Evolutionary conservation across 2,888 invertebrate genomes (phyloP), one percentile per base, ranked within the genome.

Genomic region (Antitype chi): DNA sequence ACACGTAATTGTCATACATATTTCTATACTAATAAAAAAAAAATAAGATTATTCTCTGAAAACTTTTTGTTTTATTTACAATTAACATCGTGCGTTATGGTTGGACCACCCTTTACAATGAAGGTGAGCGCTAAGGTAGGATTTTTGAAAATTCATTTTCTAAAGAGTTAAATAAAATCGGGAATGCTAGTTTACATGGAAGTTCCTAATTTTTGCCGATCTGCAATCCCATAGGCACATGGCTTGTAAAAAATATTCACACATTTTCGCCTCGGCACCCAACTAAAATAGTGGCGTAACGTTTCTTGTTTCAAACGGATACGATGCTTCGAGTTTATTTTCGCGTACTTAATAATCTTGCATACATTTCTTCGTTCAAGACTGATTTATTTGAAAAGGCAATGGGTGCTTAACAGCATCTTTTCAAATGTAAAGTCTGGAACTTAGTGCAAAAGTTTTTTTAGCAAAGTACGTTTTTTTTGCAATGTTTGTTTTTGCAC

Each of bases 321-420:
- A 53, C 47, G 2, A 20, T 7, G 6, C 9, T 17, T 23, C 7
- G 17, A 60, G 25, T 5, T 64, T 20, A 25, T 60, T 69, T 68
- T 69, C 7, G 17, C 13, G 43, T 25, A 20, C n/a, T 15, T n/a
- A 64, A 32, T 74, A 52, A 13, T 13, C 38, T 77, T 32, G 32
- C 28, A 43, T 57, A 79, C 4, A 55, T 49, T 71, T 55, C 60
- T 62, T 71, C n/a, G 53, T 71, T 43, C 15, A 52, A 57, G 17
- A 76, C n/a, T 28, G 49, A 69, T 76, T 63, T 77, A 68, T 64
- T 77, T 38, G 28, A 15, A 49, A 57, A 52, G 49, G 47, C 13
- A 71, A 59, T 13, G 38, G n/a, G 43, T 49, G 28, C n/a, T 64
- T 63, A 38, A 25, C 32, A 63, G 2, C 23, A 59, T 25, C 28